Base-by-base conservation (phyloP, 2,113 vertebrate species). In the Pristiophorus japonicus region DNA sequence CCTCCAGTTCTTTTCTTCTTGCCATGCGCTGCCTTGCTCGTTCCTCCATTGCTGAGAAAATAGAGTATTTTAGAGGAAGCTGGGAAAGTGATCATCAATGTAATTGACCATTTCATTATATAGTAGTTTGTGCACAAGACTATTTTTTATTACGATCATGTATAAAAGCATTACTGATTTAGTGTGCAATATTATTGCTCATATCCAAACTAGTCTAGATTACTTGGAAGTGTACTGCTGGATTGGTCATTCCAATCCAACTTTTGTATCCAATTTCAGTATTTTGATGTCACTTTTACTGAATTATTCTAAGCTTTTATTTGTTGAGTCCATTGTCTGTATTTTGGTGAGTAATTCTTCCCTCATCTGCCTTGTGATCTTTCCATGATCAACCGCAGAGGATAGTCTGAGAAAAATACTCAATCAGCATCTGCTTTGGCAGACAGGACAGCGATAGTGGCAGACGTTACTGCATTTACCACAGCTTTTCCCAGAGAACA, bases 21-120 rank as follows among this genome's bases (percentile, higher is more conserved):
- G 98, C 98, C 70, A 97, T 97, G 0, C 99, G 97, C 96, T 97
- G 98, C 63, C 63, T 96, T 20, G 98, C 99, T 95, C 98, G 98
- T 96, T 98, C 98, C 97, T 99, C 98, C 99, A 99, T 99, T 75
- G 98, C 99, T 99, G 96, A 51, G 0, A 94, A 47, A 94, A 70
- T 94, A 94, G 4, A 63, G 18, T 16, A 70, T 94, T 51, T 27
- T 38, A 92, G 34, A 22, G 5, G 14, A 3, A 92, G 18, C 84
- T 51, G 8, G 27, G 12, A 88, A 88, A 34, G 47, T 88, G 84
- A 8, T 88, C 47, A 88, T 24, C 51, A 88, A 34, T 88, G 30
- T 10, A 88, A 88, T 4, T 88, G 45, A 27, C 11, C 47, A 88
- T 88, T 55, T 55, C 24, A 59, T 55, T 14, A 73, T 73, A 73